These are phyloP conservation scores for Leptonema lineaticorne DNA, from an alignment of 1,140 invertebrate genomes.

Conservation along the genomic window DNA sequence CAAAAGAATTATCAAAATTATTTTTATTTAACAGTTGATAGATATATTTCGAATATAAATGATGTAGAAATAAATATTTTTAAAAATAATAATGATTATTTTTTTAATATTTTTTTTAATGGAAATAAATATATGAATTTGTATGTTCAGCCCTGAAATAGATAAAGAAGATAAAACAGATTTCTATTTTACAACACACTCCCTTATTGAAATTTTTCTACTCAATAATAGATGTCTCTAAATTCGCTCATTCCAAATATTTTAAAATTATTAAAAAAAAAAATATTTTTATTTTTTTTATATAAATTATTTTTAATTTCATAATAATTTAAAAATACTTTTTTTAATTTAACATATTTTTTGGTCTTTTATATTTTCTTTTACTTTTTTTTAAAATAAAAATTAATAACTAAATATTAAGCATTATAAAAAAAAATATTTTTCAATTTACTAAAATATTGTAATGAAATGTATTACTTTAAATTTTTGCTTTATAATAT, in stretches of 20 bases:
- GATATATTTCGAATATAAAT: no score
- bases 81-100: not conserved
- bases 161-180: slow-evolving; percentile 15
- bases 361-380: not conserved
- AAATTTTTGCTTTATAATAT: no score
- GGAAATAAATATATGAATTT: no score
- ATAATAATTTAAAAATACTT: not conserved
- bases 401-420: not conserved
- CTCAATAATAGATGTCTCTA: slow-evolving; percentile 8
- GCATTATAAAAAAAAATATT: no score
- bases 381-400: not conserved
- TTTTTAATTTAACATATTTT: not conserved
- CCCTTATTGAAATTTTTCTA: slow-evolving; percentile 11
- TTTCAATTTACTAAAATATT: no score
- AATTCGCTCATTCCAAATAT: not conserved
- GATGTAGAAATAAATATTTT: not conserved
- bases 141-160: slow-evolving; percentile 9
- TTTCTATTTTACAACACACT: not conserved
- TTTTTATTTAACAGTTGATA: no score
- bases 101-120: no score
- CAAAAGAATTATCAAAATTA: no score
- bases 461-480: no score
- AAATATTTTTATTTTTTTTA: not conserved
- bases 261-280: not conserved
- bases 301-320: slow-evolving; percentile 9